These are phyloP conservation scores for Dicaeum eximium DNA, from an alignment of 2,113 vertebrate species.

Conservation along the genomic window DNA sequence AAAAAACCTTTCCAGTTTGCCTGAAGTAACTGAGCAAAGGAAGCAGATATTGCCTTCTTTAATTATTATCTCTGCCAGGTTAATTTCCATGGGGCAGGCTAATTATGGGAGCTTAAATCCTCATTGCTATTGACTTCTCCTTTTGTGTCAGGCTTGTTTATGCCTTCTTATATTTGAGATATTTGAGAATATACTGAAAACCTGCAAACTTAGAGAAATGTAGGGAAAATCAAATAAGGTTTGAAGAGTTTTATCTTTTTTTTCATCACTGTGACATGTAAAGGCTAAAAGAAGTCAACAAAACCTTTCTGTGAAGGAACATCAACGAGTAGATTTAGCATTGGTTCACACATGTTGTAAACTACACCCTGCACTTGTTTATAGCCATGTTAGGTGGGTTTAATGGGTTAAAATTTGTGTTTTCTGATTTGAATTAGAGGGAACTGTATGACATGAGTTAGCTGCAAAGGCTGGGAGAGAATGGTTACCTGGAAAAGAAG, in stretches of 20 bases:
- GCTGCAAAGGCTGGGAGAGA: neutral
- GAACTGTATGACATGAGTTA: neutral
- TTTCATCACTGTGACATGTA: neutral
- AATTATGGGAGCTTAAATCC: neutral
- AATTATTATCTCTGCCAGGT: neutral
- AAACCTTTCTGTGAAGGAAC: neutral
- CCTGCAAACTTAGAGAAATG: neutral
- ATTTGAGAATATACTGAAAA: neutral
- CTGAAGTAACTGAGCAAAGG: neutral
- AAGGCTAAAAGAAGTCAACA: neutral
- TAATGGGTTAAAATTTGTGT: neutral
- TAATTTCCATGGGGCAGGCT: neutral
- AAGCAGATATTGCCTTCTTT: neutral
- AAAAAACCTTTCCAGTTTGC: neutral
- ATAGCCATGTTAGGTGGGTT: neutral
- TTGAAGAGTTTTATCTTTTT: neutral
- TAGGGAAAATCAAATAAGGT: neutral
- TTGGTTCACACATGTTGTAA: rapidly evolving
- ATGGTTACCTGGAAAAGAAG: neutral
- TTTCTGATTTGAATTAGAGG: neutral
- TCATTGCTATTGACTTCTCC: neutral
- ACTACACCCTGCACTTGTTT: neutral
- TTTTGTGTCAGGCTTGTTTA: neutral
- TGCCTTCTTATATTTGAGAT: neutral
- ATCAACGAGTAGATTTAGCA: neutral